Conservation (phyloP, 35 echinoderm and acorn worm species). For the Strongylocentrotus purpuratus region DNA sequence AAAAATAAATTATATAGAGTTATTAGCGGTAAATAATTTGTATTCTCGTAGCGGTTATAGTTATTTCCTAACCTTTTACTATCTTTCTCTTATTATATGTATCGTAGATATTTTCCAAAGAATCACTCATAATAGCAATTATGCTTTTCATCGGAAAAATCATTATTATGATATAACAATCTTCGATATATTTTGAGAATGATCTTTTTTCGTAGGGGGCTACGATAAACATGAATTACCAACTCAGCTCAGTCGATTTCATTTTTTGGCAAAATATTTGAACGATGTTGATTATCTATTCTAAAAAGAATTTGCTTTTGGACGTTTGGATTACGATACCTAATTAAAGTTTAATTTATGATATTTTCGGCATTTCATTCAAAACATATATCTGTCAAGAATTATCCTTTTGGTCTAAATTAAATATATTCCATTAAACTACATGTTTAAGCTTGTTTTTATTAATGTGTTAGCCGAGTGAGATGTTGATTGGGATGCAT, state of each 20-base stretch:
- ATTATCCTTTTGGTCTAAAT: not conserved
- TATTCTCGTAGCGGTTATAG: not conserved
- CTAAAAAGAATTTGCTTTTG: not conserved
- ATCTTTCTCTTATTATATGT: not conserved
- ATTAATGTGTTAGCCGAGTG: too few species aligned
- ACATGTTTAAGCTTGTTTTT: not conserved
- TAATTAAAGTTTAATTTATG: not conserved
- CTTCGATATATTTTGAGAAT: too few species aligned
- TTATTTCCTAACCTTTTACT: not conserved
- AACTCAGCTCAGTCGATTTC: not conserved
- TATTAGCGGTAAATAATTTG: not conserved
- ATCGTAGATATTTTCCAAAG: not conserved
- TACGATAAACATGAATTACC: not conserved
- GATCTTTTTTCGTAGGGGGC: too few species aligned
- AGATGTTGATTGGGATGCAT: too few species aligned
- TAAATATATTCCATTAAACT: constrained; percentile 1
- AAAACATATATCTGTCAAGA: not conserved
- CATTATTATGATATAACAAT: too few species aligned
- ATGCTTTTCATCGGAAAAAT: not conserved
- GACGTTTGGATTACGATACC: not conserved
- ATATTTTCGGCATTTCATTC: not conserved
- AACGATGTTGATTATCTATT: not conserved
- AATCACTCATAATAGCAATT: not conserved
- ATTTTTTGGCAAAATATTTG: not conserved
- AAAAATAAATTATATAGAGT: not conserved